These are phyloP conservation scores for Seira musarum DNA, from an alignment of 2,888 invertebrate genomes.

Conservation along the genomic window DNA sequence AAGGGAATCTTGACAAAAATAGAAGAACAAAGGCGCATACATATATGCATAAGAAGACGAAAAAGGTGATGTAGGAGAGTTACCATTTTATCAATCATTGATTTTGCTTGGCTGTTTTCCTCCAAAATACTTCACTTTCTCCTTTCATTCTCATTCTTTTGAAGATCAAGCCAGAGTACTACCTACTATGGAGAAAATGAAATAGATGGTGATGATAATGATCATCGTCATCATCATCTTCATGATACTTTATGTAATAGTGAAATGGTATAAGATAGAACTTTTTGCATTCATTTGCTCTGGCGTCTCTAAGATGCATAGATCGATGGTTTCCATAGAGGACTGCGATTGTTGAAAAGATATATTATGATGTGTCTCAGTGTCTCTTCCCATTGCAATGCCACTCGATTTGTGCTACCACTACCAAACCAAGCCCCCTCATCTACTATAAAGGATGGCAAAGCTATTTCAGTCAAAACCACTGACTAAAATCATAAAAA, in stretches of 20 bases:
- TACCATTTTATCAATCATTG: constrained; percentile 36
- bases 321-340: not conserved
- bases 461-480: not conserved
- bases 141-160: not conserved
- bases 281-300: not conserved
- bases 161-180: not conserved
- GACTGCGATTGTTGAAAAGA: not conserved
- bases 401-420: no score
- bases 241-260: not conserved
- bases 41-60: not conserved
- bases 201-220: not conserved
- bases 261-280: not conserved
- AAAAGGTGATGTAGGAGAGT: not conserved
- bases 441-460: not conserved
- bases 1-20: not conserved
- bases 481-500: no score
- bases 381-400: no score
- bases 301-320: not conserved
- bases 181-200: no score
- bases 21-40: not conserved
- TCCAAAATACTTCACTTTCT: not conserved
- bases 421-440: not conserved
- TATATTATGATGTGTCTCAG: not conserved
- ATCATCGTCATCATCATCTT: not conserved
- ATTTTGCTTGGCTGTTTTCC: not conserved